A percentile compares a stretch with the other conserved stretches of the same genome.
Evolutionary conservation across 1,140 invertebrate genomes (phyloP).

Genomic region (Pollicipes pollicipes): DNA sequence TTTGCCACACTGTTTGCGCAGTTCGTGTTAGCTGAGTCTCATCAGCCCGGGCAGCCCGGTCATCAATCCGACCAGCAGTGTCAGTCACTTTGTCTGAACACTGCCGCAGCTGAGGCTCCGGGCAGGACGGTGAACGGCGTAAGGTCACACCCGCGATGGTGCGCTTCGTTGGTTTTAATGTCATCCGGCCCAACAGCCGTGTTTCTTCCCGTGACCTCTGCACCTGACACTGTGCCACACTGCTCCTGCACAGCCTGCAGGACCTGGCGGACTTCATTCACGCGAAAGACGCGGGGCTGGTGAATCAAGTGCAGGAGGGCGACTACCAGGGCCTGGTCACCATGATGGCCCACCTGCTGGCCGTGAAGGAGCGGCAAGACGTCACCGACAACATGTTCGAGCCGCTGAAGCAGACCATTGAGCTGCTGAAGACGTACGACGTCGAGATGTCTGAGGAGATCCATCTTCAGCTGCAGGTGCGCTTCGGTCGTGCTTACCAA

Average conservation of each 20-base stretch:
- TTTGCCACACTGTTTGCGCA: too few relatives aligned
- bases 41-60: too few relatives aligned
- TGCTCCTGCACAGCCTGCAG: conserved; percentile 16
- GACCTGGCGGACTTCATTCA: conserved; percentile 41
- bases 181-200: conserved; percentile 10
- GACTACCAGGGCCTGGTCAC: conserved; percentile 32
- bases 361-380: conserved; percentile 31
- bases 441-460: conserved; percentile 35
- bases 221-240: conserved; percentile 24
- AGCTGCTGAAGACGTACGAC: conserved; percentile 32
- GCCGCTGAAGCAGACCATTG: conserved; percentile 51
- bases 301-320: conserved; percentile 31
- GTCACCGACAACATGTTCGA: conserved; percentile 70
- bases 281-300: conserved; percentile 42
- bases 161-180: neutral
- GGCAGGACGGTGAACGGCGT: too few relatives aligned
- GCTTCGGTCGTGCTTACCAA: neutral
- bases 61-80: too few relatives aligned
- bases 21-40: too few relatives aligned
- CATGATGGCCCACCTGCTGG: conserved; percentile 33
- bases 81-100: too few relatives aligned
- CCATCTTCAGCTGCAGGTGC: conserved; percentile 30
- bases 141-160: too few relatives aligned
- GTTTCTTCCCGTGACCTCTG: conserved; percentile 12
- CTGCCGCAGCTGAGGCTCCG: too few relatives aligned